Conservation (phyloP, 1,140 invertebrate species). For the Caenorhabditis elegans region DNA sequence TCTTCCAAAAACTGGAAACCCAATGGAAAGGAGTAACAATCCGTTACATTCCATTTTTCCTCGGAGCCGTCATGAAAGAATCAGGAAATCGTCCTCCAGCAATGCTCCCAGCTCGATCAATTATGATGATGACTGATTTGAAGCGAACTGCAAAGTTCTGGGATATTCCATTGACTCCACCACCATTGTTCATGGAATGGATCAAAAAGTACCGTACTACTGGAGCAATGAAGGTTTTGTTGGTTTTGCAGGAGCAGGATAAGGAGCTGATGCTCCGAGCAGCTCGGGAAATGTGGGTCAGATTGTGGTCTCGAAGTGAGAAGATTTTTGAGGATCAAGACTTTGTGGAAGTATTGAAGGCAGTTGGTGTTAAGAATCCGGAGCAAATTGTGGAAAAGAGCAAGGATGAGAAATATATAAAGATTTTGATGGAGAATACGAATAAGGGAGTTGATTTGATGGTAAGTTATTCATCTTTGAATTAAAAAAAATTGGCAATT, state of each 20-base stretch:
- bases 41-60: conserved; percentile 5
- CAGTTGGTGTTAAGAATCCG: neutral
- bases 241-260: conserved; percentile 7
- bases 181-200: conserved; percentile 9
- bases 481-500: neutral
- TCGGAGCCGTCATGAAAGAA: neutral
- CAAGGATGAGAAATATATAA: conserved; percentile 19
- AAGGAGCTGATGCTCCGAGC: neutral
- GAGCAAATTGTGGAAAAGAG: neutral
- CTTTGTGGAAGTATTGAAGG: conserved; percentile 15
- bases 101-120: neutral
- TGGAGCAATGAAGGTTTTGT: conserved; percentile 16
- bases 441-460: neutral
- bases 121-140: neutral
- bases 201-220: conserved; percentile 15
- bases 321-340: conserved; percentile 24
- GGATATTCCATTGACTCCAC: conserved; percentile 1
- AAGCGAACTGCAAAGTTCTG: neutral
- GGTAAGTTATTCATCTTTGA: neutral
- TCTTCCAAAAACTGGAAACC: neutral
- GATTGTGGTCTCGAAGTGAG: conserved; percentile 15
- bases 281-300: neutral
- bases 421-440: neutral
- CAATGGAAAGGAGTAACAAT: neutral
- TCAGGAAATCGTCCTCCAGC: conserved; percentile 24